Percentiles rank a stretch among this genome's conserved stretches.
Evolutionary conservation across 92 coral and sea anemone species (phyloP).

Genomic region (Porites divaricata): DNA sequence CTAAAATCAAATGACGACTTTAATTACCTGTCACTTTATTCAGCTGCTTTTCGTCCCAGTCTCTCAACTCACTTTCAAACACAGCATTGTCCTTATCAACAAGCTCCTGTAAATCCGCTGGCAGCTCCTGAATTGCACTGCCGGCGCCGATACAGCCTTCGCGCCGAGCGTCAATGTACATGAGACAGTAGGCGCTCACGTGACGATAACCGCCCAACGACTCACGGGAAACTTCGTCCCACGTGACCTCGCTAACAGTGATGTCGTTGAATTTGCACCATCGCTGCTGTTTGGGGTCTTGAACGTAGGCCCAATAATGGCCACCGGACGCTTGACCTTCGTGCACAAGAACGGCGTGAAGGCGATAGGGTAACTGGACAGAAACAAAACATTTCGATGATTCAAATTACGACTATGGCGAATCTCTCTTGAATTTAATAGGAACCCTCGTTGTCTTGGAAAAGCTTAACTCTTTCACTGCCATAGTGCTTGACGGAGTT

Average conservation of each 20-base stretch:
- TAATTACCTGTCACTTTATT: slow-evolving; percentile 13
- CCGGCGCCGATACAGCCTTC: slow-evolving; percentile 71
- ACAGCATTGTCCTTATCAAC: slow-evolving; percentile 84
- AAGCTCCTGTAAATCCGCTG: slow-evolving; percentile 71
- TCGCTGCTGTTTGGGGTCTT: slow-evolving; percentile 69
- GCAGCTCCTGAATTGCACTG: slow-evolving; percentile 54
- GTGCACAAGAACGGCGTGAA: slow-evolving; percentile 93
- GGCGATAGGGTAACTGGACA: slow-evolving; percentile 77
- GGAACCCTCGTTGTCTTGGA: no score
- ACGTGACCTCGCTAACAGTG: slow-evolving; percentile 90
- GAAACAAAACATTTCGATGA: neutral
- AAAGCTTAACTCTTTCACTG: no score
- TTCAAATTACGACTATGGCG: neutral
- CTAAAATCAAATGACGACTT: no score
- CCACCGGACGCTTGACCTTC: slow-evolving; percentile 96
- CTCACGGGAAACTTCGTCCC: slow-evolving; percentile 94
- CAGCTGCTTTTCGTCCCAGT: slow-evolving; percentile 88
- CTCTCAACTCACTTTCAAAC: slow-evolving; percentile 83
- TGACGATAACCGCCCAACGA: slow-evolving; percentile 91
- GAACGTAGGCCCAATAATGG: slow-evolving; percentile 96
- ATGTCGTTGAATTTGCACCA: slow-evolving; percentile 95
- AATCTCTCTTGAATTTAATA: no score
- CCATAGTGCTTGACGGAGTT: no score
- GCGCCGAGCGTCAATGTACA: slow-evolving; percentile 82
- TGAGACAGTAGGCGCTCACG: slow-evolving; percentile 92